A percentile compares a stretch with the other conserved stretches of the same genome.
These are phyloP conservation scores for Zophobas atratus DNA, from an alignment of 1,140 invertebrate genomes.

Conservation along the genomic window DNA sequence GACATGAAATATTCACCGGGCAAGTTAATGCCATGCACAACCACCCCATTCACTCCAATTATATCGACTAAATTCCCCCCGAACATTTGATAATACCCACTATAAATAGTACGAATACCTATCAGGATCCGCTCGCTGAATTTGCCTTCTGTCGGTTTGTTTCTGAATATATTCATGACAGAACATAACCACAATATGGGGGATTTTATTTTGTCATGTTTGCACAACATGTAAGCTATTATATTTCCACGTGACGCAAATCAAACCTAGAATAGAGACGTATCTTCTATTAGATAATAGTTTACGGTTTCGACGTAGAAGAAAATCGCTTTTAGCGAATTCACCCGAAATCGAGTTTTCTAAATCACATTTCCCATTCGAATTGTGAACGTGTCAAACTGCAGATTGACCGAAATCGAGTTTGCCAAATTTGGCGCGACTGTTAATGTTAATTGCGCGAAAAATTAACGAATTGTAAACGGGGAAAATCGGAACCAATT, in stretches of 20 bases:
- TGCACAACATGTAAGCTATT: not conserved
- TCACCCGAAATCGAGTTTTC: conserved; percentile 10
- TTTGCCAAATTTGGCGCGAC: conserved; percentile 11
- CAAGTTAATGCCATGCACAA: conserved; percentile 14
- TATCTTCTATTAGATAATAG: too few relatives aligned
- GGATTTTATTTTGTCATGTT: not conserved
- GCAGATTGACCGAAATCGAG: conserved; percentile 15
- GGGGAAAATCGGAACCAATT: not conserved
- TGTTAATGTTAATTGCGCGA: not conserved
- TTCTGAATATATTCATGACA: conserved; percentile 1
- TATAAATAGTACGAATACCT: conserved; percentile 36
- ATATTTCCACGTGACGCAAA: too few relatives aligned
- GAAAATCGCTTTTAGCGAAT: not conserved
- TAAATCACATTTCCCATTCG: conserved; percentile 21
- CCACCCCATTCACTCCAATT: conserved; percentile 21
- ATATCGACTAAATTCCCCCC: conserved; percentile 29
- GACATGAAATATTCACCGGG: conserved; percentile 21
- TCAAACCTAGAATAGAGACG: too few relatives aligned
- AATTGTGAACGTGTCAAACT: conserved; percentile 24
- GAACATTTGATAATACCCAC: conserved; percentile 38
- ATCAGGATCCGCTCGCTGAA: conserved; percentile 24
- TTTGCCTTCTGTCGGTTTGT: conserved; percentile 14
- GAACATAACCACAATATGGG: conserved; percentile 21
- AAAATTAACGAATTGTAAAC: not conserved
- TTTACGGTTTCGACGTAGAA: too few relatives aligned